phyloP scores from a whole-genome alignment of 2,113 vertebrate species.

The Paratilapia polleni region DNA sequence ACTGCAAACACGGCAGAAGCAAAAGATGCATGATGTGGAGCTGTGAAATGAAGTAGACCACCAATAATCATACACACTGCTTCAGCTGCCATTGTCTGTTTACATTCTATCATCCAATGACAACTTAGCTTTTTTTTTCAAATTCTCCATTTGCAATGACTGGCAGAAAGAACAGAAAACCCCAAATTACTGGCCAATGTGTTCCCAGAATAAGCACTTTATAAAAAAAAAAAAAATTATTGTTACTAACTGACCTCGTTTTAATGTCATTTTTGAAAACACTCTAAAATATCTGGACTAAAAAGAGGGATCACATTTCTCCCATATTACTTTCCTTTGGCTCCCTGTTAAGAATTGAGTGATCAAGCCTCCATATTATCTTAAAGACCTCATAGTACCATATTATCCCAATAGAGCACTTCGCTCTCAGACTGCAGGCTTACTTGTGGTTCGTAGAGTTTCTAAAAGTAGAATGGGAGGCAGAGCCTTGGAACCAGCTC shows the following conservation, averaged over 20 bases:
- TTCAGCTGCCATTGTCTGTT: neutral
- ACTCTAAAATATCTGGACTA: neutral
- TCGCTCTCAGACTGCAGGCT: neutral
- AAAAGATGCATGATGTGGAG: neutral
- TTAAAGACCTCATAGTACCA: neutral
- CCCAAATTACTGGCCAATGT: neutral
- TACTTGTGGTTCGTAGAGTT: neutral
- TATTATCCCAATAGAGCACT: neutral
- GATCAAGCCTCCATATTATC: neutral
- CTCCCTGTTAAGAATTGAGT: neutral
- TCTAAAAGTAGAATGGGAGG: conserved; percentile 10
- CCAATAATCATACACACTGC: neutral
- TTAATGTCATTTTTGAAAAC: neutral
- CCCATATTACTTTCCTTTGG: neutral
- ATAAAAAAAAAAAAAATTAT: neutral
- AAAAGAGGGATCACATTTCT: neutral
- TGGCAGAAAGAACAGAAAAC: neutral
- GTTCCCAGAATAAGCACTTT: neutral
- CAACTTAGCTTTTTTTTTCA: neutral
- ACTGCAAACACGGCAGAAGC: neutral
- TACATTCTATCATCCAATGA: neutral
- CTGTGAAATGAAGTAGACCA: neutral
- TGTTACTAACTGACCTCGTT: neutral
- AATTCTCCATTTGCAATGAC: neutral
- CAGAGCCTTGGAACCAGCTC: neutral